Percentiles rank a stretch among this genome's conserved stretches.
phyloP scores from a whole-genome alignment of 2,113 vertebrate species.

The Polyodon spathula region DNA sequence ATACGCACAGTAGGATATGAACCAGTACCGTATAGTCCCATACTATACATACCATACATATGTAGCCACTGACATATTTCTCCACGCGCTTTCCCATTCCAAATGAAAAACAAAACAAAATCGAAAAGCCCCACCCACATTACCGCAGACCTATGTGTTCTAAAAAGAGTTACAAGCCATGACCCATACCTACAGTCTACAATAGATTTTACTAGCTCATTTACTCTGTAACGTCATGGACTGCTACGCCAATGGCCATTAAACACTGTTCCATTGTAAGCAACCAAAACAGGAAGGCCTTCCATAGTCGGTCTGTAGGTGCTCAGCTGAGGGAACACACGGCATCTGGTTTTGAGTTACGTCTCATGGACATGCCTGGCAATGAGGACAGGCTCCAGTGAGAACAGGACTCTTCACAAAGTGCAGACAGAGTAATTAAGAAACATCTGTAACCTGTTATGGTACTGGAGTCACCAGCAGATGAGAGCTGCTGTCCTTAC shows the following conservation, averaged over 20 bases:
- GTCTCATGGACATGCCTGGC: slow-evolving; percentile 32
- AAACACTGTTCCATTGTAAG: slow-evolving; percentile 48
- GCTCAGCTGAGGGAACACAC: slow-evolving; percentile 10
- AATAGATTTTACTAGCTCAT: slow-evolving; percentile 49
- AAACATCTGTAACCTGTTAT: slow-evolving; percentile 92
- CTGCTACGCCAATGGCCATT: slow-evolving; percentile 34
- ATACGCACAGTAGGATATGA: no score
- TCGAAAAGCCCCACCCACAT: slow-evolving; percentile 6
- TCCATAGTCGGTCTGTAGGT: neutral
- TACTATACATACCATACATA: no score
- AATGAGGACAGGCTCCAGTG: slow-evolving; percentile 46
- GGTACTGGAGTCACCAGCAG: slow-evolving; percentile 51
- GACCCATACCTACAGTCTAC: slow-evolving; percentile 45
- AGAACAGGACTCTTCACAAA: slow-evolving; percentile 39
- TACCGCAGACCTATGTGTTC: slow-evolving; percentile 25
- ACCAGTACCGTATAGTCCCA: no score
- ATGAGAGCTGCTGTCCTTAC: slow-evolving; percentile 55
- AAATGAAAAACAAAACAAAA: slow-evolving; percentile 18
- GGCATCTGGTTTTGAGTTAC: slow-evolving; percentile 38
- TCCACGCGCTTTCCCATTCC: no score
- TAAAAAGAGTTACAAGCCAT: slow-evolving; percentile 37
- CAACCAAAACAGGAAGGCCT: slow-evolving; percentile 32
- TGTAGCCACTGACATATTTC: no score
- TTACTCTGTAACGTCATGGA: slow-evolving; percentile 39
- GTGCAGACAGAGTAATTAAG: slow-evolving; percentile 66